phyloP scores from a whole-genome alignment of 2,797 vertebrate species.

The Phataginus tricuspis region DNA sequence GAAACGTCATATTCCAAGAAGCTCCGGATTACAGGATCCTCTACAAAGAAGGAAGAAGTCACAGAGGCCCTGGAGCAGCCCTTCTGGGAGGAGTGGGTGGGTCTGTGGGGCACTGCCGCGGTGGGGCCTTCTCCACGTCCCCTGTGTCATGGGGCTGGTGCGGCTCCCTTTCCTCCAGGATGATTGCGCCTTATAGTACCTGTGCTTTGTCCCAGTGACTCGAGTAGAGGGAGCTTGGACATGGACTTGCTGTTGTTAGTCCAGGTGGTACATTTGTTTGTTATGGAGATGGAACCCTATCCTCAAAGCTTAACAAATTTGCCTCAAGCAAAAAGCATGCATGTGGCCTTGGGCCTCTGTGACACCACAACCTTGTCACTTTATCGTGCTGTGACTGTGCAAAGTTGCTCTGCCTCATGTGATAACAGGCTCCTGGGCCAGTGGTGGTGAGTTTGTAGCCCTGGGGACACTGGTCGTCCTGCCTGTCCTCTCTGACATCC shows the following conservation, averaged over 20 bases:
- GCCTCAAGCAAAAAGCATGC: background rate
- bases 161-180: background rate
- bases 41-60: background rate
- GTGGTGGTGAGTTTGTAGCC: too few relatives aligned
- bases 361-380: background rate
- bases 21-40: conserved; percentile 56
- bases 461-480: background rate
- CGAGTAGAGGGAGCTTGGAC: accelerated
- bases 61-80: background rate
- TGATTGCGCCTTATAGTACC: background rate
- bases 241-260: background rate
- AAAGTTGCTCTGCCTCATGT: background rate
- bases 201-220: background rate
- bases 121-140: background rate
- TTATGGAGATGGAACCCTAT: background rate
- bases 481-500: background rate
- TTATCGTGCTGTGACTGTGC: background rate
- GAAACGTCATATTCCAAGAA: conserved; percentile 66
- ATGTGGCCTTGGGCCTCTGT: background rate
- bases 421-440: background rate
- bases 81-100: accelerated
- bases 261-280: background rate
- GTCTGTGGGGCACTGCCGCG: background rate
- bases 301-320: background rate
- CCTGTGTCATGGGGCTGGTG: background rate